A percentile compares a stretch with the other conserved stretches of the same genome.
Conservation (phyloP, 2,797 vertebrate species). For the Mormyrops attenuatus region DNA sequence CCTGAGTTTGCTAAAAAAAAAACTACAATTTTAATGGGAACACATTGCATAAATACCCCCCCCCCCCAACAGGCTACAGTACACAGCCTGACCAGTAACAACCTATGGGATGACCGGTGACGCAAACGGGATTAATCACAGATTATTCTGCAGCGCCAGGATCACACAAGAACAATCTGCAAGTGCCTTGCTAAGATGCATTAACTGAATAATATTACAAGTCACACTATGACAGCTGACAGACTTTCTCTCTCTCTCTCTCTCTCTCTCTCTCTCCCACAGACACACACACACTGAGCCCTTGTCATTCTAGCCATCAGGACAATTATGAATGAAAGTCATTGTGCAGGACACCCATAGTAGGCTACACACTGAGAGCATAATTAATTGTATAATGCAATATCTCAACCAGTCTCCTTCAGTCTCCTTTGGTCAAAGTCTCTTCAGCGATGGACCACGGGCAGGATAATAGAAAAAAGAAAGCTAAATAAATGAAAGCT, state of each 20-base stretch:
- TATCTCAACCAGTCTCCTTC: no score
- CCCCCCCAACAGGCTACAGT: conserved; percentile 8
- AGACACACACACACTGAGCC: background rate
- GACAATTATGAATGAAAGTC: background rate
- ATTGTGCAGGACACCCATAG: background rate
- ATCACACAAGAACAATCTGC: background rate
- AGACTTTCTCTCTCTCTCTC: background rate
- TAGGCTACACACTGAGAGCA: background rate
- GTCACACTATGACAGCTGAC: background rate
- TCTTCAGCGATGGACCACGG: background rate
- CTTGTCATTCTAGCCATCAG: background rate
- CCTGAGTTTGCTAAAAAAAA: background rate
- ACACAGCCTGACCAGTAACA: background rate
- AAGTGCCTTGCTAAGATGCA: background rate
- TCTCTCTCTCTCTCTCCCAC: background rate
- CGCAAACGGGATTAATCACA: background rate
- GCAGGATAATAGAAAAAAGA: background rate
- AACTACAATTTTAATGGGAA: conserved; percentile 4
- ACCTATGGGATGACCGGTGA: background rate
- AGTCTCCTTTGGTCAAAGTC: background rate
- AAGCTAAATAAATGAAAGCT: background rate
- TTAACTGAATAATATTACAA: background rate
- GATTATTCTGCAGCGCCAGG: background rate
- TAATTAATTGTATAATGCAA: background rate
- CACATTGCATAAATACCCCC: background rate